These are phyloP conservation scores for Thripadectes ignobilis DNA, from an alignment of 2,797 vertebrate genomes.

Conservation along the genomic window DNA sequence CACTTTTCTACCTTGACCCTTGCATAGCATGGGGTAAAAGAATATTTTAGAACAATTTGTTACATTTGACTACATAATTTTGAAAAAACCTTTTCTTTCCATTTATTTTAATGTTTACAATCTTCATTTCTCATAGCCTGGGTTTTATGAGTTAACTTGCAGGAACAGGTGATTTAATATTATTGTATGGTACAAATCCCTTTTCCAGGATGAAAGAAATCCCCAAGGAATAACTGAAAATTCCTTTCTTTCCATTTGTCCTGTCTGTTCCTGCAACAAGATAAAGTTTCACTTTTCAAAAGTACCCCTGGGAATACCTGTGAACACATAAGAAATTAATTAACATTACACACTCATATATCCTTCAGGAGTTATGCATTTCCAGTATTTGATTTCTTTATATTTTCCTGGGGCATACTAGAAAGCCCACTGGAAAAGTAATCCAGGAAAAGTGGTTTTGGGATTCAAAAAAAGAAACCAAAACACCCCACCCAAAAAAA, in stretches of 20 bases:
- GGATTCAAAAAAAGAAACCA: not conserved
- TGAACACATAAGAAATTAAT: not conserved
- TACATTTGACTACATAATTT: not conserved
- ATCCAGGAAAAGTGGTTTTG: not conserved
- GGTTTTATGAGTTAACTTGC: not conserved
- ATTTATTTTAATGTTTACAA: not conserved
- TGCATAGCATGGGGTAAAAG: not conserved
- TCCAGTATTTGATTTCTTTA: not conserved
- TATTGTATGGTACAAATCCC: not conserved
- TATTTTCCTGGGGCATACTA: not conserved
- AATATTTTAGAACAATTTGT: not conserved
- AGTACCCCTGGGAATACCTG: not conserved
- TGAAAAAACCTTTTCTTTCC: not conserved
- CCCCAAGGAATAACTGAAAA: not conserved
- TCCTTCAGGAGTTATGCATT: not conserved
- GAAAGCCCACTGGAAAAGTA: not conserved
- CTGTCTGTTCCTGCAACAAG: not conserved
- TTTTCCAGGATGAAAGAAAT: conserved; percentile 9
- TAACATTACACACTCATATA: not conserved
- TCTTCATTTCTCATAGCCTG: not conserved
- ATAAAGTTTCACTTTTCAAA: not conserved
- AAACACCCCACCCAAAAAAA: no score
- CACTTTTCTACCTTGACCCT: not conserved
- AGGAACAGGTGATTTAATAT: conserved; percentile 16
- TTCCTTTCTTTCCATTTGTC: not conserved